phyloP scores from a whole-genome alignment of 1,140 invertebrate genomes.

The Rhyzopertha dominica region DNA sequence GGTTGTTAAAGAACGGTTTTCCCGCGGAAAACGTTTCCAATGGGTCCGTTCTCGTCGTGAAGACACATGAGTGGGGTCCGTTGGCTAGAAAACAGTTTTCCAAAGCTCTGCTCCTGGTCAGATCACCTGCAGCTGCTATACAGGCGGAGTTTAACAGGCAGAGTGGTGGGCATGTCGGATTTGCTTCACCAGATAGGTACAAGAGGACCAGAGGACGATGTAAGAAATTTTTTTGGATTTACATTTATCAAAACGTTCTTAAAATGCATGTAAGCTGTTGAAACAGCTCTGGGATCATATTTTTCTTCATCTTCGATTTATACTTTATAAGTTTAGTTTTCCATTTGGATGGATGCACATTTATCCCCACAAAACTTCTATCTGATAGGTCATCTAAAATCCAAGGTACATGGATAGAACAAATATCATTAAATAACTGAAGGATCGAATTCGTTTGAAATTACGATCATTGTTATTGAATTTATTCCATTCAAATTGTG shows the following conservation, averaged over 20 bases:
- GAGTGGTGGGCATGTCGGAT: constrained; percentile 65
- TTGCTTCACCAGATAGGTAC: constrained; percentile 61
- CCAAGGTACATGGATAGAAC: too few relatives aligned
- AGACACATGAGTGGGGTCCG: constrained; percentile 71
- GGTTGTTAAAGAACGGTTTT: constrained; percentile 68
- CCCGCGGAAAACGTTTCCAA: constrained; percentile 71
- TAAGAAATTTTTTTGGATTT: constrained; percentile 41
- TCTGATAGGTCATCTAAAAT: too few relatives aligned
- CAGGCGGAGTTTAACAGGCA: constrained; percentile 68
- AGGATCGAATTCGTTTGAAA: too few relatives aligned
- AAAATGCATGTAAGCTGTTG: too few relatives aligned
- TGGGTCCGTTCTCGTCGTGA: constrained; percentile 70
- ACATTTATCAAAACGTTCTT: constrained; percentile 1
- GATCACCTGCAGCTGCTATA: constrained; percentile 66
- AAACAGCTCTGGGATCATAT: too few relatives aligned
- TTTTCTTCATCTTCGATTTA: too few relatives aligned
- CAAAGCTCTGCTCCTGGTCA: constrained; percentile 63
- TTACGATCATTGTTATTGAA: too few relatives aligned
- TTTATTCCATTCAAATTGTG: too few relatives aligned
- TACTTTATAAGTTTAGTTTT: too few relatives aligned
- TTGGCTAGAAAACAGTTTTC: constrained; percentile 55
- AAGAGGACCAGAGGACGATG: constrained; percentile 56
- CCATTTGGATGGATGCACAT: too few relatives aligned
- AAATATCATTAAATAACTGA: too few relatives aligned
- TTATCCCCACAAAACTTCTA: too few relatives aligned